These are phyloP conservation scores for Pachycephus smyrnensis DNA, from an alignment of 2,888 invertebrate genomes.

Conservation along the genomic window DNA sequence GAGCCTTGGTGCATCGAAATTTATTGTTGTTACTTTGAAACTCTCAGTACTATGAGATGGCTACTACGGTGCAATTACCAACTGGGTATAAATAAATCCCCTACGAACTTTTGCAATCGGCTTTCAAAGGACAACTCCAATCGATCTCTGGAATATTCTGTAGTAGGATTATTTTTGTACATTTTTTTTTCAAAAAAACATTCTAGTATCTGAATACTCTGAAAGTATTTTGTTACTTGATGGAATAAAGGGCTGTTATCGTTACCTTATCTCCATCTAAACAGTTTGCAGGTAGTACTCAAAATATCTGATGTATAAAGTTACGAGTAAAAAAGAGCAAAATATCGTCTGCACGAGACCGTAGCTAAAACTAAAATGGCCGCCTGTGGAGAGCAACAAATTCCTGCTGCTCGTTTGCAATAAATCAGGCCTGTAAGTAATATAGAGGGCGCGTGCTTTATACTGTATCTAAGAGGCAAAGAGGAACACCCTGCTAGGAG, in stretches of 20 bases:
- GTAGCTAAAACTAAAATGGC: slow-evolving; percentile 18
- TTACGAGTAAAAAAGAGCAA: background rate
- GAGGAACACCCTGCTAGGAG: background rate
- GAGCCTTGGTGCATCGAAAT: slow-evolving; percentile 18
- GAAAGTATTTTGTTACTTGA: background rate
- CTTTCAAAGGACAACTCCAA: background rate
- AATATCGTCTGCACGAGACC: background rate
- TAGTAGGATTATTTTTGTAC: background rate
- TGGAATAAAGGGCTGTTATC: background rate
- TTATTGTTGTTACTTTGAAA: slow-evolving; percentile 42
- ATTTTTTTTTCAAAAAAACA: background rate
- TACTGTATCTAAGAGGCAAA: background rate
- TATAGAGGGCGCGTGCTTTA: background rate
- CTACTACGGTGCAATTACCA: slow-evolving; percentile 22
- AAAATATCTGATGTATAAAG: background rate
- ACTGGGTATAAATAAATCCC: slow-evolving; percentile 25
- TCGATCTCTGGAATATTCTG: background rate
- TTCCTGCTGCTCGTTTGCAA: slow-evolving; percentile 6
- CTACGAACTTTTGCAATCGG: background rate
- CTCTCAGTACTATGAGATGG: slow-evolving; percentile 22
- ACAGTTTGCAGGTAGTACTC: background rate
- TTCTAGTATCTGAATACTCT: background rate
- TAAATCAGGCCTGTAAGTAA: slow-evolving; percentile 3
- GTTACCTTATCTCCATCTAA: background rate
- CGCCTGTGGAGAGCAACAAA: slow-evolving; percentile 20